These are phyloP conservation scores for Micrasema longulum DNA, from an alignment of 1,140 invertebrate species.

Conservation along the genomic window DNA sequence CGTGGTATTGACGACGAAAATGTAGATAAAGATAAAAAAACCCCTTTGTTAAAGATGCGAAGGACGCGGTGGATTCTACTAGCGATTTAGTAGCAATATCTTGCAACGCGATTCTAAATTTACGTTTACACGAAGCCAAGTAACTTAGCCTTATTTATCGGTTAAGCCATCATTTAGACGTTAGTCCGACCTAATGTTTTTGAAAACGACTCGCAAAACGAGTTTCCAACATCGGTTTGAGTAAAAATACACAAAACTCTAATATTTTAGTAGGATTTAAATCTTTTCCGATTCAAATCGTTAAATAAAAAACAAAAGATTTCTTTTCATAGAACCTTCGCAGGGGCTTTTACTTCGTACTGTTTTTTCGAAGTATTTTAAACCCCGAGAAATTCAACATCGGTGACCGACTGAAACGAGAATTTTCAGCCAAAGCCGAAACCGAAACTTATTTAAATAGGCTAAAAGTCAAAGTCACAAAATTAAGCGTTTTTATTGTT, in stretches of 20 bases:
- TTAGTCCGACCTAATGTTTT: too few relatives aligned
- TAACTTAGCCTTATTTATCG: conserved; percentile 6
- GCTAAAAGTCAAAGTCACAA: too few relatives aligned
- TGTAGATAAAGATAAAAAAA: background rate
- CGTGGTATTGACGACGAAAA: too few relatives aligned
- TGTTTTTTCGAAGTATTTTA: too few relatives aligned
- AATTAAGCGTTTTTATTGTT: too few relatives aligned
- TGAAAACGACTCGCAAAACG: too few relatives aligned
- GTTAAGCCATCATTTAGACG: conserved; percentile 8
- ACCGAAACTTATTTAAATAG: too few relatives aligned
- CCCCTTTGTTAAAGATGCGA: conserved; percentile 14
- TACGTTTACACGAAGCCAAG: conserved; percentile 8
- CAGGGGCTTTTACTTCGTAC: too few relatives aligned
- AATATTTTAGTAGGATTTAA: background rate
- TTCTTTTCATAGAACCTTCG: background rate
- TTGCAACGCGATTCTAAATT: conserved; percentile 22
- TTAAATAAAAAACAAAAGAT: background rate
- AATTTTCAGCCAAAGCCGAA: too few relatives aligned
- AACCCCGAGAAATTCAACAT: too few relatives aligned
- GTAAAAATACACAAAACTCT: conserved; percentile 6
- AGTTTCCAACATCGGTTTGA: background rate
- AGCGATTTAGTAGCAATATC: background rate
- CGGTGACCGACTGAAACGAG: too few relatives aligned
- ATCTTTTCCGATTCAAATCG: conserved; percentile 1
- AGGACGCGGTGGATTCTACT: conserved; percentile 13